These are phyloP conservation scores for Chymomyza amoena DNA, from an alignment of 2,888 invertebrate species.

Conservation along the genomic window DNA sequence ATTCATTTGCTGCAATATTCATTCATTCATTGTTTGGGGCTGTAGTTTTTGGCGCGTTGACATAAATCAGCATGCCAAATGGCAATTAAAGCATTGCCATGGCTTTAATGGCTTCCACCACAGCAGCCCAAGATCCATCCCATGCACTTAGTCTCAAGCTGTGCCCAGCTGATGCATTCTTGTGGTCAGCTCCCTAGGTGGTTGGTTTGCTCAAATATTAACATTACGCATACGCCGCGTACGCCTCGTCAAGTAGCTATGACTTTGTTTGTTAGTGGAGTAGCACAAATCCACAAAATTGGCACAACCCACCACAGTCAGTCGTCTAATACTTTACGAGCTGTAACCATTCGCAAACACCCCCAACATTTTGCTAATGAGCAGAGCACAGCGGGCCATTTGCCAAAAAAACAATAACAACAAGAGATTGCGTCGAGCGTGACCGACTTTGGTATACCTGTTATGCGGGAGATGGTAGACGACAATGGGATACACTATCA, in stretches of 20 bases:
- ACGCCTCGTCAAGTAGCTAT: background rate
- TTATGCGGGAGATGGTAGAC: too few species aligned
- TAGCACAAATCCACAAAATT: background rate
- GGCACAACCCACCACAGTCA: background rate
- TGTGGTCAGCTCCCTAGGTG: constrained; percentile 59
- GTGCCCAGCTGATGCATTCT: constrained; percentile 20
- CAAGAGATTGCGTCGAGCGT: background rate
- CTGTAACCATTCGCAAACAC: background rate
- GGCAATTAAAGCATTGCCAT: constrained; percentile 55
- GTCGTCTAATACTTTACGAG: background rate
- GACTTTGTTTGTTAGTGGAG: background rate
- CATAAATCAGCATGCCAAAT: constrained; percentile 56
- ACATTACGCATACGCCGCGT: background rate
- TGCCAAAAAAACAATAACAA: constrained; percentile 48
- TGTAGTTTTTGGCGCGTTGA: constrained; percentile 5
- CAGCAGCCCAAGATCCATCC: constrained; percentile 27
- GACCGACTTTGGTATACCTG: too few species aligned
- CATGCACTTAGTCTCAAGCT: constrained; percentile 65
- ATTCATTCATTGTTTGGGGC: background rate
- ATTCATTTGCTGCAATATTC: background rate
- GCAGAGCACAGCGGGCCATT: constrained; percentile 7
- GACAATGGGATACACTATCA: too few species aligned
- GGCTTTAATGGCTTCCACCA: constrained; percentile 69
- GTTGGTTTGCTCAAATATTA: constrained; percentile 42
- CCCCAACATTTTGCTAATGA: background rate